Base-by-base conservation (phyloP, 2,888 invertebrate species). In the Lochmaea crataegi region DNA sequence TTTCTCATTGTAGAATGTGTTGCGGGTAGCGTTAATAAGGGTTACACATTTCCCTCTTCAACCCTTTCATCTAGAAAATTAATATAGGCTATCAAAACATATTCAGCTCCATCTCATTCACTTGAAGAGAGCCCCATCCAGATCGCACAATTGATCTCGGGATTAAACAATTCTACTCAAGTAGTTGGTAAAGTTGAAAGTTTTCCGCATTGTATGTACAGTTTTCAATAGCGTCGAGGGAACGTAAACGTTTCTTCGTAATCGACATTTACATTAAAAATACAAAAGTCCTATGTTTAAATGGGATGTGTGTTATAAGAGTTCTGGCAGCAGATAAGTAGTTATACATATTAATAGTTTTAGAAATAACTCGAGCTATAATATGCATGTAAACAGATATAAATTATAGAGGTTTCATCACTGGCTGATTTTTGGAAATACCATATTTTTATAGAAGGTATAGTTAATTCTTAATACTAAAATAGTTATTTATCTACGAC, bases 261-360 rank as follows among this genome's bases (percentile, higher is more conserved):
- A 12, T 14, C 9, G 12, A 42, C 41, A 67, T 57, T 67, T 57
- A 56, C 66, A 67, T 67, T 67, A 41, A 67, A 67, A 67, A 67
- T 22, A 67, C 57, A 67, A 57, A 67, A 67, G 66, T 57, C 57
- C 42, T 56, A 14, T 18, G 26, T 38, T 41, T 57, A 77, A 51
- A 75, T 70, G 66, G 38, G 57, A 71, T 51, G 32, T 53, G 51
- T 53, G 32, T 32, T 53, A 11, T 38, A 53, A 57, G 57, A 67
- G 38, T 57, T 73, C 71, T 73, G 72, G 73, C 61, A 75, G 71
- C 61, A 65, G 70, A 75, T 73, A 75, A 75, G 73, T 75, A 68
- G 68, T 68, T 71, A 75, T 75, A 68, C 75, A 75, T 75, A 75
- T 75, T 75, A 69, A 75, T 71, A 65, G 65, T 66, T 41, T 63